phyloP scores from a whole-genome alignment of 2,888 invertebrate genomes.

The Amphipyra berbera region DNA sequence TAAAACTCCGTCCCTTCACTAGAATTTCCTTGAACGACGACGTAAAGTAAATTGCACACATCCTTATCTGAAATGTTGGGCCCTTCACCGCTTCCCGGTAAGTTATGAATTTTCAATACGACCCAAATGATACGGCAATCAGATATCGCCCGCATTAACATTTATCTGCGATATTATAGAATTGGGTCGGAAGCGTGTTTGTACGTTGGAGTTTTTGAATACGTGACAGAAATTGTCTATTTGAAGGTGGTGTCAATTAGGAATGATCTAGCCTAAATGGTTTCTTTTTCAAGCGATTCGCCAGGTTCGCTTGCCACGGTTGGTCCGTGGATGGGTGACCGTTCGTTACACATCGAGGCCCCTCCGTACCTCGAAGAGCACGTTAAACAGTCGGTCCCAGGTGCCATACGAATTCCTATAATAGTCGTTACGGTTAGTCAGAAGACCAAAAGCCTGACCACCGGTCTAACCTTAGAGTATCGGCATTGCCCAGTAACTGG shows the following conservation, averaged over 20 bases:
- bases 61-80: slow-evolving; percentile 70
- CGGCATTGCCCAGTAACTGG: too few relatives aligned
- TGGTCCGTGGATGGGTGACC: too few relatives aligned
- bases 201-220: slow-evolving; percentile 32
- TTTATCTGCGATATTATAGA: slow-evolving; percentile 61
- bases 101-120: slow-evolving; percentile 78
- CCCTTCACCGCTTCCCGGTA: slow-evolving; percentile 65
- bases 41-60: slow-evolving; percentile 78
- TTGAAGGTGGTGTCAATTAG: not conserved
- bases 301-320: too few relatives aligned
- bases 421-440: too few relatives aligned
- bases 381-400: too few relatives aligned
- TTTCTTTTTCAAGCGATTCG: too few relatives aligned
- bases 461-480: too few relatives aligned
- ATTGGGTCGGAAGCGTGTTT: slow-evolving; percentile 31
- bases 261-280: not conserved
- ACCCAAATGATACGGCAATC: slow-evolving; percentile 64
- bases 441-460: too few relatives aligned
- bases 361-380: too few relatives aligned
- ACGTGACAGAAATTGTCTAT: slow-evolving; percentile 38
- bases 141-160: slow-evolving; percentile 66
- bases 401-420: too few relatives aligned
- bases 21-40: slow-evolving; percentile 55
- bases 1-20: slow-evolving; percentile 42
- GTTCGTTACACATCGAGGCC: too few relatives aligned